These are phyloP conservation scores for Thamnophis elegans DNA, from an alignment of 2,797 vertebrate genomes.

Conservation along the genomic window DNA sequence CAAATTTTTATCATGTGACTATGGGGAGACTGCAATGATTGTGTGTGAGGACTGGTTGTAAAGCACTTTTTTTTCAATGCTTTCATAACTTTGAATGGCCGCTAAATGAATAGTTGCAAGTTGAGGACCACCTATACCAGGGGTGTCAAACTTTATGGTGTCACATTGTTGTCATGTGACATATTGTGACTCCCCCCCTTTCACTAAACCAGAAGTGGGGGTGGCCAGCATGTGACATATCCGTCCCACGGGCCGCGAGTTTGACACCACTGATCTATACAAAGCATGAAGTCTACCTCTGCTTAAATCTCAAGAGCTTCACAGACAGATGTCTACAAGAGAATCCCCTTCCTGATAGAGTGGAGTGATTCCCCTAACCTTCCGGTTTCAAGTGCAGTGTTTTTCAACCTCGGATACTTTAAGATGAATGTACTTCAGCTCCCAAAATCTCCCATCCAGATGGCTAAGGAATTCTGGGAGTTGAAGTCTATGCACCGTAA, in stretches of 20 bases:
- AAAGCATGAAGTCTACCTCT: not conserved
- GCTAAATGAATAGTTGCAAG: not conserved
- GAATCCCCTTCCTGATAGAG: not conserved
- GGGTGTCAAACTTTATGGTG: no score
- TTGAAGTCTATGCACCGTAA: not conserved
- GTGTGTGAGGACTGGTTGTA: not conserved
- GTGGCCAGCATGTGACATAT: no score
- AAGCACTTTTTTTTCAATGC: no score
- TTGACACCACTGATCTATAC: not conserved
- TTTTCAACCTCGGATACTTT: not conserved
- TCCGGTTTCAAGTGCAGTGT: not conserved
- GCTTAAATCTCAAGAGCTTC: not conserved
- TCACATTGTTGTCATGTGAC: no score
- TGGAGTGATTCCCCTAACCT: not conserved
- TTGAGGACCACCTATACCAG: not conserved
- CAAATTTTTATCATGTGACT: not conserved
- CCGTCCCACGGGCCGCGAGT: fast-evolving
- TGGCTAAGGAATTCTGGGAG: not conserved
- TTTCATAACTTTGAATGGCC: not conserved
- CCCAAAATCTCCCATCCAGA: not conserved
- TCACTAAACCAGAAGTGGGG: no score
- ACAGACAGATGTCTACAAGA: not conserved
- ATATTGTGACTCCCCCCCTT: no score
- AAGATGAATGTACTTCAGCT: not conserved
- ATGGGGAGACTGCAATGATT: not conserved